Evolutionary conservation across 1,140 invertebrate genomes (phyloP).

Genomic region (Trichonephila inaurata): DNA sequence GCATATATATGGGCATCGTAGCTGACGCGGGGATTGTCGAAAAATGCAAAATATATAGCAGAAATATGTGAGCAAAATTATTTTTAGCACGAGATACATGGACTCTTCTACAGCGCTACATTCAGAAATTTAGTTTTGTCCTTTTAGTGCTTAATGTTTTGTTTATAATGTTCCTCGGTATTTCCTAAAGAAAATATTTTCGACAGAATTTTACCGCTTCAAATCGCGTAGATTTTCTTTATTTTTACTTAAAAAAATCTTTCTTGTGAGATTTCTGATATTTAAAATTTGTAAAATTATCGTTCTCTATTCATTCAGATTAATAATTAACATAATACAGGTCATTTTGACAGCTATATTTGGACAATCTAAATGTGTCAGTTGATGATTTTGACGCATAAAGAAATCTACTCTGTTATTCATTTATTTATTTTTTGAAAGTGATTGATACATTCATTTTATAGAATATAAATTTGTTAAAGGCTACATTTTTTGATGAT

Average conservation of each 20-base stretch:
- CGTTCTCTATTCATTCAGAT: too few relatives aligned
- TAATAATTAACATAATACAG: too few relatives aligned
- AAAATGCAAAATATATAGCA: conserved; percentile 52
- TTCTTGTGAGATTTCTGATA: neutral
- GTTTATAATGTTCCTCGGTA: conserved; percentile 3
- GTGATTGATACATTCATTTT: too few relatives aligned
- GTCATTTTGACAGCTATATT: too few relatives aligned
- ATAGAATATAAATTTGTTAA: too few relatives aligned
- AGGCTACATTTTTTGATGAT: too few relatives aligned
- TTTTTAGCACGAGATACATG: neutral
- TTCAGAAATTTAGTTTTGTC: neutral
- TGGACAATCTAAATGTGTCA: too few relatives aligned
- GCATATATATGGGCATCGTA: neutral
- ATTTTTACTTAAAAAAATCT: neutral
- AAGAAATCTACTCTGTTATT: too few relatives aligned
- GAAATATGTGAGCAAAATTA: conserved; percentile 54
- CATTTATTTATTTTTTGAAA: too few relatives aligned
- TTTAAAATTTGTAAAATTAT: too few relatives aligned
- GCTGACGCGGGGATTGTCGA: neutral
- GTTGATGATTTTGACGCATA: too few relatives aligned
- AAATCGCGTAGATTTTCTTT: neutral
- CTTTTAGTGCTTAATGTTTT: conserved; percentile 50
- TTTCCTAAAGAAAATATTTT: neutral
- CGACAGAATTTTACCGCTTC: neutral
- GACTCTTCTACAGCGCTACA: neutral